Base-by-base conservation (phyloP, 1,140 invertebrate genomes). In the Helicoverpa armigera region DNA sequence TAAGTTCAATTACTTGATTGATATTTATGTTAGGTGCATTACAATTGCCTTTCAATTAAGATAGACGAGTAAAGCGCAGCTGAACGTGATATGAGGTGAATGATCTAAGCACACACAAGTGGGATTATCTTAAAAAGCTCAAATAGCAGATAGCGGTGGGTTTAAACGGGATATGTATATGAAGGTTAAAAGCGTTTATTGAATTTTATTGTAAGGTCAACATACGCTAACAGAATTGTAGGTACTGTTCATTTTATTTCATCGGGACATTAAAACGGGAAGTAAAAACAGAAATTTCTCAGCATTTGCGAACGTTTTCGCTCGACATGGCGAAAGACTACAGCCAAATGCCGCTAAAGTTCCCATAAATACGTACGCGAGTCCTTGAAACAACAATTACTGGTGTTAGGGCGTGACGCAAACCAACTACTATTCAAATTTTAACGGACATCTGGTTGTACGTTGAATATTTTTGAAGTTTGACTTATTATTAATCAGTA, bases 41-140 rank as follows among this genome's bases (percentile, higher is more conserved):
- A 89, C 89, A 90, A 90, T 89, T 90, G 87, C 84, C 86, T 88
- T 90, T 88, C 87, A 89, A 90, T 91, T 88, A 89, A 81, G 78
- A 83, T 82, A 83, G 16, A 58, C 72, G 77, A 31, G 60, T n/a
- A 77, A 48, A 51, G 53, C 13, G 9, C 69, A 60, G 29, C 54
- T 58, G 29, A 73, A 23, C 23, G 9, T 74, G 72, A 74, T 53
- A 53, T n/a, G 58, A 67, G 75, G 75, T 67, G 50, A 77, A 77
- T 7, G 75, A 63, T 51, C 75, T 53, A 67, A 77, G 61, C 35
- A 53, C 12, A 77, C 54, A 53, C 18, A 76, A n/a, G 11, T 58
- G 4, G n/a, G 31, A 60, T 72, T 10, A 56, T 54, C 51, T 31
- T 35, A 54, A 35, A 50, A 48, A 23, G 35, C 35, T 72, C 14